Conservation (phyloP, 2,113 vertebrate genomes). For the Butastur rufipennis region DNA sequence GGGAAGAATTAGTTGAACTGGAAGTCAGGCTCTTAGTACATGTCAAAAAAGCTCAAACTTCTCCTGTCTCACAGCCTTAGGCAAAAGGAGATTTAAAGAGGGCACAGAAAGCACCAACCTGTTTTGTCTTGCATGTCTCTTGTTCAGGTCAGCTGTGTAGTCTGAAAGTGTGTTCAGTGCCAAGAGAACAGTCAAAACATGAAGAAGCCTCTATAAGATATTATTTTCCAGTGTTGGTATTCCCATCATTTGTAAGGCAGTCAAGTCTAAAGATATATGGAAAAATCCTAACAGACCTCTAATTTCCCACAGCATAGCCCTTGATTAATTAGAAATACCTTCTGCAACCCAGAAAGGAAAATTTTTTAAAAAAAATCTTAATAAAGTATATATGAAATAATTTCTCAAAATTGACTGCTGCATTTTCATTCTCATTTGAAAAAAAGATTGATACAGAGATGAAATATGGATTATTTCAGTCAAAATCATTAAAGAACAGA, state of each 20-base stretch:
- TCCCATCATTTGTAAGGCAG: neutral
- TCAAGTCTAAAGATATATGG: neutral
- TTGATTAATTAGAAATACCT: neutral
- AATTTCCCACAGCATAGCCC: neutral
- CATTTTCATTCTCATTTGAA: neutral
- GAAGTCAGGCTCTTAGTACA: neutral
- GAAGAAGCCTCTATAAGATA: neutral
- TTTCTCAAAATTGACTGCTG: neutral
- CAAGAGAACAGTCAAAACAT: neutral
- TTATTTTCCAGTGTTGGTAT: neutral
- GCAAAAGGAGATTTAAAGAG: slow-evolving; percentile 10
- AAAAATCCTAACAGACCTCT: neutral
- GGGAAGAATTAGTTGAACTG: slow-evolving; percentile 29
- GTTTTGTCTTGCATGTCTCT: neutral
- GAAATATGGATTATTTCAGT: neutral
- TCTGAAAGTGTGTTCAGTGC: neutral
- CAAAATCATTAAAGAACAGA: neutral
- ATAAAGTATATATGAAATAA: neutral
- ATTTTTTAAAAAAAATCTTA: neutral
- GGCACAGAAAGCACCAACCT: neutral
- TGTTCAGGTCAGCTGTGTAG: neutral
- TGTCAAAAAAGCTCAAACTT: neutral
- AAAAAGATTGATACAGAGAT: neutral
- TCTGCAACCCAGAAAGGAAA: neutral
- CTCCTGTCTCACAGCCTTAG: neutral